These are phyloP conservation scores for Bombyx mori DNA, from an alignment of 1,140 invertebrate species.

Conservation along the genomic window DNA sequence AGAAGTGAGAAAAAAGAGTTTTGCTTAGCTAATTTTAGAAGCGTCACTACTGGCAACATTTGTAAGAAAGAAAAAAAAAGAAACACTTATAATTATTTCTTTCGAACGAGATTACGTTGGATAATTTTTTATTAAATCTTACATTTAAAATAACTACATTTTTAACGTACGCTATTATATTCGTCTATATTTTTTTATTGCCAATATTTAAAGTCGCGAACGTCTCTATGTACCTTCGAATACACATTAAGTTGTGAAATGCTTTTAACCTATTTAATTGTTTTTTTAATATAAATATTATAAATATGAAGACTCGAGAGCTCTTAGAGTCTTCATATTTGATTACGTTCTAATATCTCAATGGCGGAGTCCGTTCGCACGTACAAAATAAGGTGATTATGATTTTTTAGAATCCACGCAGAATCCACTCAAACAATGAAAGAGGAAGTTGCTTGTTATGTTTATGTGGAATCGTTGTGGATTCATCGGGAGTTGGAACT, in stretches of 20 bases:
- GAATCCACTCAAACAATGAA: conserved; percentile 59
- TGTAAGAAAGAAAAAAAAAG: no score
- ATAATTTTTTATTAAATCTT: conserved; percentile 33
- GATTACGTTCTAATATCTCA: conserved; percentile 37
- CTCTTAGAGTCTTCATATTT: conserved; percentile 60
- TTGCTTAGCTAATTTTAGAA: conserved; percentile 38
- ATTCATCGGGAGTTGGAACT: conserved; percentile 29
- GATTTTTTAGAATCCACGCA: conserved; percentile 48
- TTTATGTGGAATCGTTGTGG: conserved; percentile 54
- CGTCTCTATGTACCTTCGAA: conserved; percentile 50
- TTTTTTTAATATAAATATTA: conserved; percentile 52
- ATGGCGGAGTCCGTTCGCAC: conserved; percentile 34
- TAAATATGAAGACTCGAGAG: conserved; percentile 61
- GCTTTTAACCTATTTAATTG: conserved; percentile 40
- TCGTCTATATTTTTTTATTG: conserved; percentile 43
- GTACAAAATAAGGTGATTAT: conserved; percentile 1
- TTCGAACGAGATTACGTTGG: conserved; percentile 58
- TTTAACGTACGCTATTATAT: conserved; percentile 35
- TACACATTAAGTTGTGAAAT: conserved; percentile 66
- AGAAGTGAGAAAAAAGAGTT: no score
- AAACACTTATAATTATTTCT: conserved; percentile 14
- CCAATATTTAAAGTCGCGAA: conserved; percentile 45
- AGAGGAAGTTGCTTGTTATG: conserved; percentile 62
- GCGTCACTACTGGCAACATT: conserved; percentile 30
- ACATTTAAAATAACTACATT: conserved; percentile 22